Evolutionary conservation across 2,113 vertebrate genomes (phyloP).

Genomic region (Ornithorhynchus anatinus): DNA sequence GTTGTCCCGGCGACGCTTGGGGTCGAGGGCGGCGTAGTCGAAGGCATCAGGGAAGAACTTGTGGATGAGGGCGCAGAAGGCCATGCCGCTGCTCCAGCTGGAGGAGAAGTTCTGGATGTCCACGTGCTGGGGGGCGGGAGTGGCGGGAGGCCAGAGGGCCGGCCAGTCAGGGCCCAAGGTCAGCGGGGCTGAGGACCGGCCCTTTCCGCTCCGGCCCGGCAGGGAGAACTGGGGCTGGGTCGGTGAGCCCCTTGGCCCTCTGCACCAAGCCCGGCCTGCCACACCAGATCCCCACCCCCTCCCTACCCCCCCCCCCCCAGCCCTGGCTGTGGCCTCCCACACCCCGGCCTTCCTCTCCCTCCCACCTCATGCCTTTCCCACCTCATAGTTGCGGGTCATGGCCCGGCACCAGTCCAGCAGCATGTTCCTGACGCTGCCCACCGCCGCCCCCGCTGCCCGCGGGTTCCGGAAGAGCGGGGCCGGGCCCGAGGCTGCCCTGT

Average conservation of each 20-base stretch:
- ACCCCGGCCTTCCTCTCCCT: fast-evolving
- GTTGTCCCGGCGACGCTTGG: slow-evolving; percentile 63
- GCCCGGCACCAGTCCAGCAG: slow-evolving; percentile 73
- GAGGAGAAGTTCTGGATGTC: slow-evolving; percentile 79
- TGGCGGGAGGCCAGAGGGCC: fast-evolving
- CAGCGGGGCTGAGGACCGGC: not conserved
- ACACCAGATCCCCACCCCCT: not conserved
- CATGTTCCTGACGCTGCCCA: slow-evolving; percentile 67
- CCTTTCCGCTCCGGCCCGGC: not conserved
- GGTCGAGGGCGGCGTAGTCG: slow-evolving; percentile 63
- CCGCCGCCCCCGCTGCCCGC: slow-evolving; percentile 11
- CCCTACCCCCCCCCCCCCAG: not conserved
- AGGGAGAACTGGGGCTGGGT: no score
- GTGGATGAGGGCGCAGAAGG: slow-evolving; percentile 77
- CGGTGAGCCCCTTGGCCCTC: not conserved
- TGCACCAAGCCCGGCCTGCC: fast-evolving
- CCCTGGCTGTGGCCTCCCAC: no score
- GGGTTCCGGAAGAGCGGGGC: slow-evolving; percentile 61
- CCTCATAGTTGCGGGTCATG: slow-evolving; percentile 71
- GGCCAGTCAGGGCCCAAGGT: not conserved
- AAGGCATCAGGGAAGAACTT: slow-evolving; percentile 78
- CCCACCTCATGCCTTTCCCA: not conserved
- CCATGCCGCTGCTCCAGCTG: slow-evolving; percentile 76
- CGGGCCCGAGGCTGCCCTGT: slow-evolving; percentile 64
- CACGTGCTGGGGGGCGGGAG: slow-evolving; percentile 51